These are phyloP conservation scores for Melinopterus prodromus DNA, from an alignment of 2,888 invertebrate genomes.

Conservation along the genomic window DNA sequence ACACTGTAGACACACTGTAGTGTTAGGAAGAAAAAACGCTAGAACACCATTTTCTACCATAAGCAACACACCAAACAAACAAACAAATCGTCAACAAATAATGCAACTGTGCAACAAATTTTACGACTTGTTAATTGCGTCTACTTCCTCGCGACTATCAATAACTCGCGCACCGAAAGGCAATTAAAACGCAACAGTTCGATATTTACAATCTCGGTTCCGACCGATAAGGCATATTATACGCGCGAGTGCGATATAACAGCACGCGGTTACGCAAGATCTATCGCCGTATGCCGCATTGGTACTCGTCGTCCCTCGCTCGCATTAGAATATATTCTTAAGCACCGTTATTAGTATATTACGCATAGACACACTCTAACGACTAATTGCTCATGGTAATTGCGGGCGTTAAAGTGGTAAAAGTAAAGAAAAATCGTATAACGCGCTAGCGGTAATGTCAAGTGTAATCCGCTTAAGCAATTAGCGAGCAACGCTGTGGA, in stretches of 20 bases:
- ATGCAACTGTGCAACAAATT: background rate
- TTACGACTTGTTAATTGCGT: background rate
- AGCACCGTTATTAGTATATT: background rate
- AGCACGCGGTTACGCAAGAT: background rate
- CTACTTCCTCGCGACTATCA: background rate
- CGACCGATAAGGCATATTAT: background rate
- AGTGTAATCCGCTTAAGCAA: background rate
- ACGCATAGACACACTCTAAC: background rate
- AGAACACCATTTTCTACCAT: background rate
- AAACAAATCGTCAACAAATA: background rate
- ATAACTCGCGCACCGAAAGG: background rate
- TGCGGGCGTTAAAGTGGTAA: background rate
- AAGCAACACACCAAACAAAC: background rate
- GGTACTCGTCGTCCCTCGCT: too few species aligned
- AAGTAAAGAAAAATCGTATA: background rate
- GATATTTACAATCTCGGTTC: background rate
- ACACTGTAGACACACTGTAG: too few species aligned
- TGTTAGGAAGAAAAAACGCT: too few species aligned
- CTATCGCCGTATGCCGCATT: too few species aligned
- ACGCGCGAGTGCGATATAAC: background rate
- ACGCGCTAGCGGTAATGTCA: background rate
- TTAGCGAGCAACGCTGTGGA: background rate
- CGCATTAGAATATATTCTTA: background rate
- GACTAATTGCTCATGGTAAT: background rate
- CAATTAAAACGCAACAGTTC: background rate